Conservation (phyloP, 2,113 vertebrate species). For the Fukomys damarensis region DNA sequence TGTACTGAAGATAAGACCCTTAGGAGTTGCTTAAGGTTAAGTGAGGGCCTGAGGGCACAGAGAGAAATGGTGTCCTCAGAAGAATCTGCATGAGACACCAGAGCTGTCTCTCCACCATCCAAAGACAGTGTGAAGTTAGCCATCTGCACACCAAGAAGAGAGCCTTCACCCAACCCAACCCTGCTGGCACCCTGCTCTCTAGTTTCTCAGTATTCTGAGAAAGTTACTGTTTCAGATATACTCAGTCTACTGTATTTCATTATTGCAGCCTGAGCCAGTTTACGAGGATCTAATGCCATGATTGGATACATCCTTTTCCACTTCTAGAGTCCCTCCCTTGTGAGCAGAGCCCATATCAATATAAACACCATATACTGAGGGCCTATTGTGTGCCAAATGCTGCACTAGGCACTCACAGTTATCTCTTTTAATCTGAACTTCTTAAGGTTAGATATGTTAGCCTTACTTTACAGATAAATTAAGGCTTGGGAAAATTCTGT, state of each 20-base stretch:
- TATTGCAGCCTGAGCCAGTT: background rate
- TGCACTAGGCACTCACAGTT: background rate
- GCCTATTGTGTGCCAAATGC: background rate
- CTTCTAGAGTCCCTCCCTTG: background rate
- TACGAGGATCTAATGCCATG: background rate
- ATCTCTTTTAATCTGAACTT: constrained; percentile 39
- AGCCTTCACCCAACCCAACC: background rate
- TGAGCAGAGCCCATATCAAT: background rate
- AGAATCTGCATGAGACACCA: constrained; percentile 3
- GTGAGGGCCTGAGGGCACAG: background rate
- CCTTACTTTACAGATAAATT: background rate
- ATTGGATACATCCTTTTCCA: background rate
- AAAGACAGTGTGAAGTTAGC: background rate
- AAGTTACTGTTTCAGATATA: background rate
- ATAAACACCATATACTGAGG: background rate
- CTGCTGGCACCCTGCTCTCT: background rate
- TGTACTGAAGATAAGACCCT: background rate
- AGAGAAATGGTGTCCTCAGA: background rate
- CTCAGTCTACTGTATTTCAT: background rate
- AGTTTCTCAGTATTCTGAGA: background rate
- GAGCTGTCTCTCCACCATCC: background rate
- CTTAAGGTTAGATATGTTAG: constrained; percentile 2
- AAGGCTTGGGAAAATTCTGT: background rate
- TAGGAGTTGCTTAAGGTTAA: background rate
- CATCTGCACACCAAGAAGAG: background rate